phyloP scores from a whole-genome alignment of 2,797 vertebrate species.

The Rhinophrynus dorsalis region DNA sequence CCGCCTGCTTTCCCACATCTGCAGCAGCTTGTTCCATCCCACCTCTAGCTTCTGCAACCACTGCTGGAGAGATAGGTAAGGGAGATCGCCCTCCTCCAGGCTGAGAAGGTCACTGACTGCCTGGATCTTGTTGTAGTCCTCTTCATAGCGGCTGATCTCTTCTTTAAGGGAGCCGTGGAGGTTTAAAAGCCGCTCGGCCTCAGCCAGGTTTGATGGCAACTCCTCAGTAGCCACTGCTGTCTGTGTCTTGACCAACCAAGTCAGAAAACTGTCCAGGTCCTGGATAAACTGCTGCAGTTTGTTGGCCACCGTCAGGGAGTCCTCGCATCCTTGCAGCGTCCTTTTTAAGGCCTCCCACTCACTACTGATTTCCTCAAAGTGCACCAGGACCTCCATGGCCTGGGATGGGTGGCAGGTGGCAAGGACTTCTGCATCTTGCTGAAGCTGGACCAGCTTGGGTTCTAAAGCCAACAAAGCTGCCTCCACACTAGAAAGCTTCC shows the following conservation, averaged over 20 bases:
- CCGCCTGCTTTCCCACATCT: constrained; percentile 87
- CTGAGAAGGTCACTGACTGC: constrained; percentile 87
- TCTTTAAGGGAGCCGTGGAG: constrained; percentile 88
- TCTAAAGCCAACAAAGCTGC: constrained; percentile 85
- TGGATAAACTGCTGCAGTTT: constrained; percentile 89
- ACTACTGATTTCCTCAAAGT: constrained; percentile 82
- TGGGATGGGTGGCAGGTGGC: constrained; percentile 72
- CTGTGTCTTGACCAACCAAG: constrained; percentile 91
- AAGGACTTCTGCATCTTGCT: constrained; percentile 81
- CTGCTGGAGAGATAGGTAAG: constrained; percentile 83
- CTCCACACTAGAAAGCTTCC: constrained; percentile 88
- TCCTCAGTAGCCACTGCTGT: constrained; percentile 75
- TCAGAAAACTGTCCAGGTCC: constrained; percentile 88
- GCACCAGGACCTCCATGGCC: constrained; percentile 80
- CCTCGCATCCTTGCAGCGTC: constrained; percentile 85
- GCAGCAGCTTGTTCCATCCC: constrained; percentile 89
- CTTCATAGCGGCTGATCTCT: constrained; percentile 87
- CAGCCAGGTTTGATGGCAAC: constrained; percentile 75
- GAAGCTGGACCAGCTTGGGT: constrained; percentile 82
- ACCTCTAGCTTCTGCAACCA: constrained; percentile 93
- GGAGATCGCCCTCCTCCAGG: constrained; percentile 80
- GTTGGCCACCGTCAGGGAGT: constrained; percentile 82
- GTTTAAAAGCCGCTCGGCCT: constrained; percentile 82
- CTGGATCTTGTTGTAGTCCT: constrained; percentile 88
- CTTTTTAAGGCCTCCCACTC: constrained; percentile 88